Conservation (phyloP, 2,113 vertebrate genomes). For the Emydura subglobosa region DNA sequence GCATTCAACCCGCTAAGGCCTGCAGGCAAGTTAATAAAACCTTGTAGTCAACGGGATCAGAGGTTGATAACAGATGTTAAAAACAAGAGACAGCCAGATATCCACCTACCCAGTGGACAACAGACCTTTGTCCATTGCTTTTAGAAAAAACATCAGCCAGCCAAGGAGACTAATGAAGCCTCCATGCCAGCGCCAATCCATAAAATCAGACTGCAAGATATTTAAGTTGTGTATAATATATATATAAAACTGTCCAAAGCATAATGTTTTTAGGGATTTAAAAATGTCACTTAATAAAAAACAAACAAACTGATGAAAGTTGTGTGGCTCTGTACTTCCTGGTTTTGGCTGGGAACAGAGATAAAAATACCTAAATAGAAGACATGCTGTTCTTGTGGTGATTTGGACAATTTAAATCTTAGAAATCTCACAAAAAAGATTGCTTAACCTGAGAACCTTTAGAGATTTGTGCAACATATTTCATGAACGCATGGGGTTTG, state of each 20-base stretch:
- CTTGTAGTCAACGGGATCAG: background rate
- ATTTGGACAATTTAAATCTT: background rate
- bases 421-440: constrained; percentile 27
- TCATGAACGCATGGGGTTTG: constrained; percentile 15
- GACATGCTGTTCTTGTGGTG: background rate
- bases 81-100: too few relatives aligned
- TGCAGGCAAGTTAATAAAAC: background rate
- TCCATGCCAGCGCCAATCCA: rapidly evolving
- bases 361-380: background rate
- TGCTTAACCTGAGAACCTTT: background rate
- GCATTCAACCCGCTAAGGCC: background rate
- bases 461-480: constrained; percentile 26
- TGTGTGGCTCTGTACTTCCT: rapidly evolving
- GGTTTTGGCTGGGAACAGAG: constrained; percentile 17
- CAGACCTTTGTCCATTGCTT: background rate
- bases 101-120: background rate
- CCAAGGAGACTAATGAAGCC: background rate
- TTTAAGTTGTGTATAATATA: background rate
- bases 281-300: constrained; percentile 5
- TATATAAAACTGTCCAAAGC: background rate
- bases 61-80: background rate
- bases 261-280: background rate
- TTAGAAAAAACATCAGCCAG: background rate
- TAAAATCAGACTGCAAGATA: constrained; percentile 3
- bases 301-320: constrained; percentile 8